Percentiles rank a stretch among this genome's conserved stretches.
phyloP scores from a whole-genome alignment of 2,113 vertebrate species.

The Desmodus rotundus region DNA sequence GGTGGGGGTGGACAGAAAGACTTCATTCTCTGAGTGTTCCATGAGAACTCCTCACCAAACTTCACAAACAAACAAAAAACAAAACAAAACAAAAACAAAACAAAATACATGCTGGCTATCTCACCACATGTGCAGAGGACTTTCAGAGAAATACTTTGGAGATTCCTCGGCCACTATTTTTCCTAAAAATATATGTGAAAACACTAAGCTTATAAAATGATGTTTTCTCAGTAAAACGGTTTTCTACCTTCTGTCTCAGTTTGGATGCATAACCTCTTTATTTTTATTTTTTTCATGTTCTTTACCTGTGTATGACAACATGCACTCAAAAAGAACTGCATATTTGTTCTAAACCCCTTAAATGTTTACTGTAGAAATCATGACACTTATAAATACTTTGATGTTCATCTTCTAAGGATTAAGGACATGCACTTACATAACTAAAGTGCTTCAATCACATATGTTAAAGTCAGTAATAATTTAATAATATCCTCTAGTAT shows the following conservation, averaged over 20 bases:
- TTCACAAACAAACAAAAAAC: no score
- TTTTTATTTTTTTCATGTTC: not conserved
- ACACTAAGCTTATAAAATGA: not conserved
- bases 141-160: not conserved
- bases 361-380: not conserved
- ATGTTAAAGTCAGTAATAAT: not conserved
- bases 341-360: not conserved
- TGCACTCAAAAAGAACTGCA: not conserved
- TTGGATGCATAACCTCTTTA: not conserved
- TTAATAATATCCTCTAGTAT: not conserved
- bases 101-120: not conserved
- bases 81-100: no score
- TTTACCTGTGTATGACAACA: not conserved
- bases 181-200: not conserved
- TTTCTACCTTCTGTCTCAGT: not conserved
- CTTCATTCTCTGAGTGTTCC: not conserved
- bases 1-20: no score
- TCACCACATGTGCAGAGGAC: accelerated
- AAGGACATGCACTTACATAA: not conserved
- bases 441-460: not conserved
- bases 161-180: not conserved
- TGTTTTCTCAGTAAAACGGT: not conserved
- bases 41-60: not conserved
- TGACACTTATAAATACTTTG: not conserved
- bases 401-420: not conserved